phyloP scores from a whole-genome alignment of 2,113 vertebrate genomes.

The Cavia aperea region DNA sequence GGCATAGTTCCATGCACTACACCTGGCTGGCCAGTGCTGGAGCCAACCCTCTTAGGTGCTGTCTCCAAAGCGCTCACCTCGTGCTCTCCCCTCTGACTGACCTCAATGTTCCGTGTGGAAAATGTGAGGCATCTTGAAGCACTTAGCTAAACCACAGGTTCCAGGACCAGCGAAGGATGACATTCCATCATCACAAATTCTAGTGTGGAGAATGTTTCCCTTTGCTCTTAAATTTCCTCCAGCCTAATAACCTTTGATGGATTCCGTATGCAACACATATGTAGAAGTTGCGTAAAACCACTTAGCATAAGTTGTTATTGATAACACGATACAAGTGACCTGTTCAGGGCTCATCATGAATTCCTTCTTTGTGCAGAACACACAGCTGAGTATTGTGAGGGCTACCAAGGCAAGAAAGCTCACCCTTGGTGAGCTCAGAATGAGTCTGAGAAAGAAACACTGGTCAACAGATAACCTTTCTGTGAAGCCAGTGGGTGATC shows the following conservation, averaged over 20 bases:
- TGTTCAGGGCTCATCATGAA: not conserved
- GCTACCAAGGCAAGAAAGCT: not conserved
- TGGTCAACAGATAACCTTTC: not conserved
- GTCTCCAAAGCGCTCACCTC: not conserved
- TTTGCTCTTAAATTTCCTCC: not conserved
- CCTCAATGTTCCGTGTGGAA: not conserved
- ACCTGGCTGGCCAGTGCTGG: not conserved
- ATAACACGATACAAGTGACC: not conserved
- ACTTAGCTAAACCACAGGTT: constrained; percentile 4
- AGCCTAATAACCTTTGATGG: not conserved
- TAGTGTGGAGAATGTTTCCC: not conserved
- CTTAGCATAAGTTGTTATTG: not conserved
- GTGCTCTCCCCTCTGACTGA: not conserved
- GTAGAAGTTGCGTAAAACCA: not conserved
- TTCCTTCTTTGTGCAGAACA: not conserved
- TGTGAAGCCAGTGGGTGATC: not conserved
- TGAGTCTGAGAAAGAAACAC: not conserved
- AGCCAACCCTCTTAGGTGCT: rapidly evolving
- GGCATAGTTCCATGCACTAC: not conserved
- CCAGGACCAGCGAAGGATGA: not conserved
- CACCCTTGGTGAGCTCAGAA: not conserved
- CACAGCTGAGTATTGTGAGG: not conserved
- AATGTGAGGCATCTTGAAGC: not conserved
- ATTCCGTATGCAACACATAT: not conserved
- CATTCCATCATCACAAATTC: not conserved